Conservation (phyloP, 2,113 vertebrate genomes). For the Columbina picui region DNA sequence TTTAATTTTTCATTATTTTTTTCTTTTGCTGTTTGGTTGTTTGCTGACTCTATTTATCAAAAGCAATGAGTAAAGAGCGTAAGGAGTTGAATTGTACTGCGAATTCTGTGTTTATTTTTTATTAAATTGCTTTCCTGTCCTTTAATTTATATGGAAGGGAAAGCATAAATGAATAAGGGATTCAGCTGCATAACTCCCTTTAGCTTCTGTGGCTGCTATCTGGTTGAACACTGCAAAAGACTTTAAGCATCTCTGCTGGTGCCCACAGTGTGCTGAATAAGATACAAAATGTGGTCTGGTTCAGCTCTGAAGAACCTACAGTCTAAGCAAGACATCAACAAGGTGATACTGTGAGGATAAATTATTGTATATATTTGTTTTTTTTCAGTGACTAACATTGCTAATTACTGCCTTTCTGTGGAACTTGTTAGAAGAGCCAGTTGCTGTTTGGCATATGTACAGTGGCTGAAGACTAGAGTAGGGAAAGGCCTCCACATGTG, state of each 20-base stretch:
- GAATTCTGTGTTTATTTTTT: conserved; percentile 34
- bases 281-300: neutral
- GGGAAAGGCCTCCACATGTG: neutral
- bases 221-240: neutral
- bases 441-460: neutral
- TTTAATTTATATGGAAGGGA: conserved; percentile 38
- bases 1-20: neutral
- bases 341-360: neutral
- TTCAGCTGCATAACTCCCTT: conserved; percentile 9
- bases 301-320: neutral
- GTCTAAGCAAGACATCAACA: neutral
- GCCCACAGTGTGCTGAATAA: neutral
- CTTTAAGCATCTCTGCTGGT: conserved; percentile 3
- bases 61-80: neutral
- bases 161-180: conserved; percentile 38
- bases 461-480: neutral
- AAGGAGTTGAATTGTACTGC: conserved; percentile 2
- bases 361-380: neutral
- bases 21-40: neutral
- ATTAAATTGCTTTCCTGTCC: conserved; percentile 48
- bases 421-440: neutral
- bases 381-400: neutral
- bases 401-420: neutral
- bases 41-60: neutral
- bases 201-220: conserved; percentile 34